Base-by-base conservation (phyloP, 2,888 invertebrate species). In the Pomacea canaliculata region DNA sequence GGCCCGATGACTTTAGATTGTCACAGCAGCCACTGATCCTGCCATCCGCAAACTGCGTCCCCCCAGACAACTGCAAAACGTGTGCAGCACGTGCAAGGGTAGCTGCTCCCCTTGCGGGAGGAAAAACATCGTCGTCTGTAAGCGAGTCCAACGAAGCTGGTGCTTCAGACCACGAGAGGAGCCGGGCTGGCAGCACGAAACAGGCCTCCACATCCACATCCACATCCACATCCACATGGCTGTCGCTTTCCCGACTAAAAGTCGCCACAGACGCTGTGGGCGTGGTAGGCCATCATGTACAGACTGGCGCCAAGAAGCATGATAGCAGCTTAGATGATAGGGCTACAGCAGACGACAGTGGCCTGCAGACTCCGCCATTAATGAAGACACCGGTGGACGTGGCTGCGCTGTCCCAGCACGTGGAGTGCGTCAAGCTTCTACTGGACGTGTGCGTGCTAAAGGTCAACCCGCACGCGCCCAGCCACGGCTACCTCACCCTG, bases 371-470 rank as follows among this genome's bases (percentile, higher is more conserved):
- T 1, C 63, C 19, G 10, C 18, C 68, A 68, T 16, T 69, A 60
- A n/a, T n/a, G 82, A 79, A 81, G 18, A 79, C 83, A 9, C 86
- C 89, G 10, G 73, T 89, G 19, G 89, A 88, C 66, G 81, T 88
- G 12, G 88, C 88, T 10, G 87, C 86, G 0, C 77, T 82, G 23
- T 80, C 80, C 0, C 81, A 83, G 1, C 83, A 86, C 67, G 63
- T 84, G 27, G 79, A 80, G 37, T 86, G 87, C 71, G 85, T 89
- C 13, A 81, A 85, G 48, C 79, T 82, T n/a, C 79, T 88, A 37
- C 74, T 87, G 71, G 82, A 83, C 51, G 82, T 82, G 49, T 82
- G 82, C 65, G 79, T 82, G 19, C 77, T 86, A 23, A 84, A 83
- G 76, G 79, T 75, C 10, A 70, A 85, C 67, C 82, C 85, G 1